Conservation (phyloP, 1,140 invertebrate genomes). For the Trachymyrmex septentrionalis region DNA sequence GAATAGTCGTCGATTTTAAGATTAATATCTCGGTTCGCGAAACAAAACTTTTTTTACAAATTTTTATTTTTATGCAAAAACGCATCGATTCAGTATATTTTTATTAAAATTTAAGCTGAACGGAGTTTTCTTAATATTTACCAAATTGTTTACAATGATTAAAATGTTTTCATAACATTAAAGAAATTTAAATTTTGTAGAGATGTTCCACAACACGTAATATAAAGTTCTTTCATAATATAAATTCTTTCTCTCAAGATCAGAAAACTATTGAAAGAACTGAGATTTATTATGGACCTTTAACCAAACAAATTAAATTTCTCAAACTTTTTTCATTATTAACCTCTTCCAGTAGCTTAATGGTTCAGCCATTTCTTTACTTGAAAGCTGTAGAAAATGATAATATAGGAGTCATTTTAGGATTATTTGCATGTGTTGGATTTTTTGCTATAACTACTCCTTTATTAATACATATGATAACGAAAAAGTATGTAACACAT, state of each 20-base stretch:
- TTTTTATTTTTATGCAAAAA: too few relatives aligned
- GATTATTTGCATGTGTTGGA: slow-evolving; percentile 89
- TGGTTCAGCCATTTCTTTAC: slow-evolving; percentile 91
- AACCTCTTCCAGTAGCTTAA: slow-evolving; percentile 90
- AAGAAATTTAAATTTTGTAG: slow-evolving; percentile 35
- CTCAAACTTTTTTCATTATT: slow-evolving; percentile 94
- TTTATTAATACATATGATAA: slow-evolving; percentile 92
- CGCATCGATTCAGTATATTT: too few relatives aligned
- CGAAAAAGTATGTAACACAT: slow-evolving; percentile 94
- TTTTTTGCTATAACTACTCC: slow-evolving; percentile 95
- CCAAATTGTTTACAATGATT: not conserved
- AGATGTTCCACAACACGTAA: not conserved
- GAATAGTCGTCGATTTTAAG: too few relatives aligned
- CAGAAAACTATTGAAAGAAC: not conserved
- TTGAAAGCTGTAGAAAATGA: slow-evolving; percentile 88
- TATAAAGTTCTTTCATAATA: not conserved
- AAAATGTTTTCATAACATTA: slow-evolving; percentile 5
- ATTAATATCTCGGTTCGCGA: too few relatives aligned
- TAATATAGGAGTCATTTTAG: slow-evolving; percentile 87
- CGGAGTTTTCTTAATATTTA: too few relatives aligned
- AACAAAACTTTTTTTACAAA: too few relatives aligned
- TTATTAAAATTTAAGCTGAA: not conserved
- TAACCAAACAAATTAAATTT: slow-evolving; percentile 89
- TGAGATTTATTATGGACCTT: slow-evolving; percentile 89
- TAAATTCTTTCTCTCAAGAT: slow-evolving; percentile 1